Base-by-base conservation (phyloP, 2,888 invertebrate species). In the Caenorhabditis auriculariae region DNA sequence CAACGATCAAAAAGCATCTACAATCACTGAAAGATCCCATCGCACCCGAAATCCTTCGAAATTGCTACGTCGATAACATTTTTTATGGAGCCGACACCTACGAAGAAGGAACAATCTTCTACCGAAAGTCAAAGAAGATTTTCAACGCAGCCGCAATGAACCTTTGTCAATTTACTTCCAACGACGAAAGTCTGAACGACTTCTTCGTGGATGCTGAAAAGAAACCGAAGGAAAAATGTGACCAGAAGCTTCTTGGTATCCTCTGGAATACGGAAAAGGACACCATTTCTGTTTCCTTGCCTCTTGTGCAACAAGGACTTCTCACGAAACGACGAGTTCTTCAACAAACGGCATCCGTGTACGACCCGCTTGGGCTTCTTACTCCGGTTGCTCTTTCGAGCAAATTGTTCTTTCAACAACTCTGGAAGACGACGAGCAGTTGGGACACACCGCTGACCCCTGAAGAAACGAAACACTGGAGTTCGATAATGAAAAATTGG, bases 361-460 rank as follows among this genome's bases (percentile, higher is more conserved):
- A 46, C 45, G 69, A 67, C 37, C 65, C 62, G 3, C 29, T 47
- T 15, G 64, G 66, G 23, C 9, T 50, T 5, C 5, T 56, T 0
- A 15, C 54, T 6, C 69, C 69, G 26, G 41, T 48, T 0, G 19
- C 54, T 7, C 43, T 67, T 0, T n/a, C 15, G 2, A 54, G 50
- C 9, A 60, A 61, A 19, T 12, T 45, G 1, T 66, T 64, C 37
- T 37, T 54, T 9, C 64, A 67, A 54, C 39, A 43, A 15, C 17
- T 61, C 6, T 50, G 54, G 38, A 2, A 28, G 3, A 7, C 28
- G 2, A 9, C 29, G 4, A 4, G 4, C 4, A 6, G 4, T 4
- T 68, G 65, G 65, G 60, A 68, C 19, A 3, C 42, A 12, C 29
- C 55, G 6, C 45, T 56, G 23, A 32, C 50, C 0, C 19, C 28